Percentiles rank a stretch among this genome's conserved stretches.
Evolutionary conservation across 1,140 invertebrate species (phyloP).

Genomic region (Drosophila rhopaloa): DNA sequence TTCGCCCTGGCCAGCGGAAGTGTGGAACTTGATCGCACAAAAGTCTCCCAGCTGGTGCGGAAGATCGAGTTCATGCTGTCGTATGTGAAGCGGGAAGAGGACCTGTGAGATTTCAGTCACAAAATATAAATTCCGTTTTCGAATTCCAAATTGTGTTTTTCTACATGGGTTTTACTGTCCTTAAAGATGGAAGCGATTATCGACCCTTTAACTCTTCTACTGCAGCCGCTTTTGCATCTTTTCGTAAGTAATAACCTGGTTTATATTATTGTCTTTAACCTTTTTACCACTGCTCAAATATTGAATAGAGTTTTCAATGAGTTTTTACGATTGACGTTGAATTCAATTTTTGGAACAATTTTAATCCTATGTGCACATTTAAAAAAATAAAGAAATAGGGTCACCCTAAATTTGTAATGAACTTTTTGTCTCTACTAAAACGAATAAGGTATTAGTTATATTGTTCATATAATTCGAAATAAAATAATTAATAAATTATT

Average conservation of each 20-base stretch:
- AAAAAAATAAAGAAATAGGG: background rate
- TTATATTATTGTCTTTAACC: background rate
- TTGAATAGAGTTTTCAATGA: background rate
- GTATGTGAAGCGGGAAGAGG: constrained; percentile 85
- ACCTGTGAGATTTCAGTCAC: constrained; percentile 45
- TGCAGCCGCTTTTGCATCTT: background rate
- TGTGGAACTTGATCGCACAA: constrained; percentile 85
- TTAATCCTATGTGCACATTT: background rate
- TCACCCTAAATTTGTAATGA: background rate
- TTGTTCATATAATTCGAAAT: too few species aligned
- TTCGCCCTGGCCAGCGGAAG: constrained; percentile 84
- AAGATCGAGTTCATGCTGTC: constrained; percentile 90
- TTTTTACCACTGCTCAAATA: background rate
- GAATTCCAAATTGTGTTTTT: constrained; percentile 11
- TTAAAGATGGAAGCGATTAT: constrained; percentile 3
- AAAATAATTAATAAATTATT: background rate
- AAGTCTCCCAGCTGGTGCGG: constrained; percentile 86
- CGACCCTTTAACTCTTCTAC: background rate
- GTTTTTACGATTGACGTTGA: background rate
- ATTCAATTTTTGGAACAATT: background rate
- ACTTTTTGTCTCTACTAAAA: background rate
- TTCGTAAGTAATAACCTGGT: constrained; percentile 1
- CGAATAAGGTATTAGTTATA: too few species aligned
- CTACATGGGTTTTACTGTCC: constrained; percentile 1
- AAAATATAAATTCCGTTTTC: constrained; percentile 13